A percentile compares a stretch with the other conserved stretches of the same genome.
Evolutionary conservation across 1,140 invertebrate species (phyloP).

Genomic region (Penaeus chinensis): DNA sequence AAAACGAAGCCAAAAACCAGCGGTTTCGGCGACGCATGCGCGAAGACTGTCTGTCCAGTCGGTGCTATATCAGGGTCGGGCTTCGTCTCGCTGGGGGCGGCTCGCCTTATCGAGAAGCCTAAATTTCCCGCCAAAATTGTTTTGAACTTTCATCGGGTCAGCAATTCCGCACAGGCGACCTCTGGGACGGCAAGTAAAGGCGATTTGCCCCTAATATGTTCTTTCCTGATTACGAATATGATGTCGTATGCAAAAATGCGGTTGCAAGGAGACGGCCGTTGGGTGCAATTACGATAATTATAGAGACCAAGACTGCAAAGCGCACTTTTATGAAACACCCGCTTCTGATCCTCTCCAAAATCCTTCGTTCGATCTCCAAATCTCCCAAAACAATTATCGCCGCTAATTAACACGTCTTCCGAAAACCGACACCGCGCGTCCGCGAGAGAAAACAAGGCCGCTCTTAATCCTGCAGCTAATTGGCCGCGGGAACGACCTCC

Average conservation of each 20-base stretch:
- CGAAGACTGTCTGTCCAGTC: constrained; percentile 8
- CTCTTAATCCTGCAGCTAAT: too few species aligned
- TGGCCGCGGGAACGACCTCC: too few species aligned
- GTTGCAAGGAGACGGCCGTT: constrained; percentile 34
- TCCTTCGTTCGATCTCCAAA: constrained; percentile 18
- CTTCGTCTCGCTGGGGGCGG: not conserved
- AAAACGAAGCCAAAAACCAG: not conserved
- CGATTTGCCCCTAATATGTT: constrained; percentile 28
- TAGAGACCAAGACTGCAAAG: constrained; percentile 42
- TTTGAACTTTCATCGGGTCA: constrained; percentile 1
- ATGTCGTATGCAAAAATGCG: constrained; percentile 49
- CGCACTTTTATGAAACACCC: constrained; percentile 45
- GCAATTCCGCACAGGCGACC: not conserved
- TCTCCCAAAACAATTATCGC: too few species aligned
- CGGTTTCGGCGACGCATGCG: not conserved
- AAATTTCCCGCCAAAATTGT: not conserved
- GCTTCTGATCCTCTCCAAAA: not conserved
- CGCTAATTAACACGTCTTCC: too few species aligned
- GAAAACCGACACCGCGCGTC: too few species aligned
- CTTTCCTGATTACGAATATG: constrained; percentile 32
- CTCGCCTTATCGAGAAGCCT: constrained; percentile 3
- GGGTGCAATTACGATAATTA: constrained; percentile 52
- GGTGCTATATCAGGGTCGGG: constrained; percentile 31
- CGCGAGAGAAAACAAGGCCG: too few species aligned
- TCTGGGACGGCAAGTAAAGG: not conserved